These are phyloP conservation scores for Cebidichthys violaceus DNA, from an alignment of 2,113 vertebrate genomes.

Conservation along the genomic window DNA sequence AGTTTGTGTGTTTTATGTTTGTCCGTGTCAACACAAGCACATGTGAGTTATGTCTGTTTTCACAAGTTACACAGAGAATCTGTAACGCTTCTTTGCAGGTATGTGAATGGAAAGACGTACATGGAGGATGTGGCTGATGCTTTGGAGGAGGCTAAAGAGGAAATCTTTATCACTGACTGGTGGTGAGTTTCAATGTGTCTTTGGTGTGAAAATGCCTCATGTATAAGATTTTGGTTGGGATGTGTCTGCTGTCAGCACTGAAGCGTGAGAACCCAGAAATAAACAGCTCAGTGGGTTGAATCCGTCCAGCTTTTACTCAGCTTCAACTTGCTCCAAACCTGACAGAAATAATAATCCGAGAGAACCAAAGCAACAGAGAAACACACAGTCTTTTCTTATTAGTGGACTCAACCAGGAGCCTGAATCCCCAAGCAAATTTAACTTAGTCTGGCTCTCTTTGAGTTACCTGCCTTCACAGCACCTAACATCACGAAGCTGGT, in stretches of 20 bases:
- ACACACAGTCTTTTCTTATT: neutral
- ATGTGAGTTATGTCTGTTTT: slow-evolving; percentile 10
- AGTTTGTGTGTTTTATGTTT: neutral
- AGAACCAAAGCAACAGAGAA: neutral
- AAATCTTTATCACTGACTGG: slow-evolving; percentile 99
- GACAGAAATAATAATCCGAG: neutral
- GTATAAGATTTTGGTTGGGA: neutral
- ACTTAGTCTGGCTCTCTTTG: neutral
- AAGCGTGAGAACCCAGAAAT: slow-evolving; percentile 1
- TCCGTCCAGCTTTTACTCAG: neutral
- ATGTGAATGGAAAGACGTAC: slow-evolving; percentile 95
- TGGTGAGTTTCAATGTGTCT: slow-evolving; percentile 85
- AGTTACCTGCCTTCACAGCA: neutral
- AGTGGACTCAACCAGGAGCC: neutral
- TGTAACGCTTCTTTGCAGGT: slow-evolving; percentile 83
- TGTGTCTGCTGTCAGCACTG: neutral
- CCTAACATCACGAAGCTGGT: neutral
- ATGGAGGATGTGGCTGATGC: slow-evolving; percentile 96
- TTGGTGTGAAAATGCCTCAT: neutral
- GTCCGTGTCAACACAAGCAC: neutral
- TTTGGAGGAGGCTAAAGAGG: slow-evolving; percentile 94
- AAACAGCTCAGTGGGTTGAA: neutral
- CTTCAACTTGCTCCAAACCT: neutral
- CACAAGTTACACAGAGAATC: neutral
- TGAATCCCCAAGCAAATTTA: neutral